Evolutionary conservation across 1,140 invertebrate species (phyloP).

Genomic region (Meloidogyne floridensis): DNA sequence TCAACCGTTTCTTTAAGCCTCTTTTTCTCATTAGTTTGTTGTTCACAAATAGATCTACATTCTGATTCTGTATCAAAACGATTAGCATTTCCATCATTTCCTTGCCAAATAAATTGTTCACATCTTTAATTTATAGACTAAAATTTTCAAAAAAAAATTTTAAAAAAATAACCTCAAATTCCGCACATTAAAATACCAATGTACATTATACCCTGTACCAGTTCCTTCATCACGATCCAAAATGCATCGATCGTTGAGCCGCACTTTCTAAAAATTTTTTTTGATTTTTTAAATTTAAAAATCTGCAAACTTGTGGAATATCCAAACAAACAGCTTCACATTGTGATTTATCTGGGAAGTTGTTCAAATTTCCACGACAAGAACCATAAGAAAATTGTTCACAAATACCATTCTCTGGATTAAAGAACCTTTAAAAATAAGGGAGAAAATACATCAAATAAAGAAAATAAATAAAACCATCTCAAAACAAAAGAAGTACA

Average conservation of each 20-base stretch:
- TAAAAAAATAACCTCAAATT: conserved; percentile 12
- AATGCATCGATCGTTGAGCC: conserved; percentile 24
- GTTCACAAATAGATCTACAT: conserved; percentile 37
- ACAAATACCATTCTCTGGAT: conserved; percentile 50
- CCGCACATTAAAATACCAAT: conserved; percentile 36
- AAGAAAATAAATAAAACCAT: conserved; percentile 17
- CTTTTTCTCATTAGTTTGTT: background rate
- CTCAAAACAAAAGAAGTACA: conserved; percentile 34
- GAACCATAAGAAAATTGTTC: conserved; percentile 58
- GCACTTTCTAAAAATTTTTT: conserved; percentile 16
- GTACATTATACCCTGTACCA: conserved; percentile 36
- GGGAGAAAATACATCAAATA: background rate
- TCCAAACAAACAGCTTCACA: conserved; percentile 5
- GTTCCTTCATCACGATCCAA: conserved; percentile 30
- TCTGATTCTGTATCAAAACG: conserved; percentile 34
- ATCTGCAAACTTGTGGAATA: background rate
- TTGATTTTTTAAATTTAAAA: background rate
- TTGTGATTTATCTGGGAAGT: conserved; percentile 32
- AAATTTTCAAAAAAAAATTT: background rate
- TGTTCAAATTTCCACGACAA: conserved; percentile 55
- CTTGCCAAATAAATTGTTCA: conserved; percentile 41
- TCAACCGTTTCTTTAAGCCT: background rate
- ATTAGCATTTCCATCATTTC: conserved; percentile 43
- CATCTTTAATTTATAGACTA: conserved; percentile 16
- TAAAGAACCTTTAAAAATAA: conserved; percentile 50